Evolutionary conservation across 2,888 invertebrate species (phyloP).

Genomic region (Crocallis elinguaria): DNA sequence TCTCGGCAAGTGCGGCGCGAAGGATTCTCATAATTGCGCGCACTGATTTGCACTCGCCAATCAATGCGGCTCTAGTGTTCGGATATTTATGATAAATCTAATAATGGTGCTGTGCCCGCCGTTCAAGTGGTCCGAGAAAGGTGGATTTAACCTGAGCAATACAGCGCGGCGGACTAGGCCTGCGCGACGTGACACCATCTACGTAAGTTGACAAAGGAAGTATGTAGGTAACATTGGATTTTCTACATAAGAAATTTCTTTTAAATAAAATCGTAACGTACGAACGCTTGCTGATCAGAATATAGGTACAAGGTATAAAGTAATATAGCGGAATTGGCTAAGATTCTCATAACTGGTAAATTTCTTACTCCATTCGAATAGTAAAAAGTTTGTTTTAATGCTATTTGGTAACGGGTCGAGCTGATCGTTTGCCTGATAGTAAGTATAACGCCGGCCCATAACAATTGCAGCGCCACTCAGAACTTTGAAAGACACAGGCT

Average conservation of each 20-base stretch:
- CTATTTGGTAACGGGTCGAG: no score
- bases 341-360: no score
- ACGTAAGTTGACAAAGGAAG: conserved; percentile 56
- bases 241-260: background rate
- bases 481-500: no score
- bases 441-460: no score
- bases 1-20: conserved; percentile 61
- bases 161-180: conserved; percentile 41
- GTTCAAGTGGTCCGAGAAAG: conserved; percentile 70
- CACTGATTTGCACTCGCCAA: conserved; percentile 15
- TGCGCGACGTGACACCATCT: conserved; percentile 66
- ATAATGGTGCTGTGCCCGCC: conserved; percentile 79
- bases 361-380: no score
- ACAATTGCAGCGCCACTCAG: no score
- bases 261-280: no score
- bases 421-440: no score
- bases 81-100: conserved; percentile 29
- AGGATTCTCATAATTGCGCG: conserved; percentile 64
- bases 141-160: conserved; percentile 67
- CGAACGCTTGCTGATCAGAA: no score
- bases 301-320: no score
- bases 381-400: no score
- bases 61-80: conserved; percentile 33
- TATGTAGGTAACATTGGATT: background rate
- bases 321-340: no score